phyloP scores from a whole-genome alignment of 1,140 invertebrate species.

The Spodoptera frugiperda region DNA sequence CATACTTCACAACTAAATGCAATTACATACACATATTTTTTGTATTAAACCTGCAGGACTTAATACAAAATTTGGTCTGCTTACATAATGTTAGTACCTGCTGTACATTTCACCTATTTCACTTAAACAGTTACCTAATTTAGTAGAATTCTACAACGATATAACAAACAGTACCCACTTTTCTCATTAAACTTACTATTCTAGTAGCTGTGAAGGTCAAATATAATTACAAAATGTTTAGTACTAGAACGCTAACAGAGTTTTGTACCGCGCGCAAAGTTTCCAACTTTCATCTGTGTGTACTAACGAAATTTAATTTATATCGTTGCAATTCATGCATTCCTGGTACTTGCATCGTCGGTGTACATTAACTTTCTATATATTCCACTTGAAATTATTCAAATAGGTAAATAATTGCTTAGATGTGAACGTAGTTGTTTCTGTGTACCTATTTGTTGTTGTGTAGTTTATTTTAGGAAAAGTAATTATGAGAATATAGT shows the following conservation, averaged over 20 bases:
- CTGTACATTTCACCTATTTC: too few species aligned
- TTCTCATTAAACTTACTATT: not conserved
- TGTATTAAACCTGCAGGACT: too few species aligned
- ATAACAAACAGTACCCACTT: slow-evolving; percentile 1
- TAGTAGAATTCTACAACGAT: not conserved
- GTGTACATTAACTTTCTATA: not conserved
- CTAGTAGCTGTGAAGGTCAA: slow-evolving; percentile 27
- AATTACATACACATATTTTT: too few species aligned
- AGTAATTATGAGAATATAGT: too few species aligned
- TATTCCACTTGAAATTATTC: too few species aligned
- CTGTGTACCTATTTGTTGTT: too few species aligned
- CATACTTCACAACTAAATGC: too few species aligned
- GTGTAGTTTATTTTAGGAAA: too few species aligned
- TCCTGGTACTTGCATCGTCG: slow-evolving; percentile 12
- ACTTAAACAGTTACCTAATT: not conserved
- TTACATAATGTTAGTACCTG: too few species aligned
- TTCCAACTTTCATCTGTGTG: slow-evolving; percentile 23
- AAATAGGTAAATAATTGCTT: too few species aligned
- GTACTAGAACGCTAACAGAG: slow-evolving; percentile 9
- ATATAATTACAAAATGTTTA: slow-evolving; percentile 38
- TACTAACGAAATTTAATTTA: slow-evolving; percentile 37
- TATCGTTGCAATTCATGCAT: slow-evolving; percentile 30
- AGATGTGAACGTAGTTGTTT: too few species aligned
- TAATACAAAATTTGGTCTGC: too few species aligned
- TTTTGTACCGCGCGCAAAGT: slow-evolving; percentile 27